A percentile compares a stretch with the other conserved stretches of the same genome.
These are phyloP conservation scores for Drosophila greeni DNA, from an alignment of 2,888 invertebrate genomes.

Conservation along the genomic window DNA sequence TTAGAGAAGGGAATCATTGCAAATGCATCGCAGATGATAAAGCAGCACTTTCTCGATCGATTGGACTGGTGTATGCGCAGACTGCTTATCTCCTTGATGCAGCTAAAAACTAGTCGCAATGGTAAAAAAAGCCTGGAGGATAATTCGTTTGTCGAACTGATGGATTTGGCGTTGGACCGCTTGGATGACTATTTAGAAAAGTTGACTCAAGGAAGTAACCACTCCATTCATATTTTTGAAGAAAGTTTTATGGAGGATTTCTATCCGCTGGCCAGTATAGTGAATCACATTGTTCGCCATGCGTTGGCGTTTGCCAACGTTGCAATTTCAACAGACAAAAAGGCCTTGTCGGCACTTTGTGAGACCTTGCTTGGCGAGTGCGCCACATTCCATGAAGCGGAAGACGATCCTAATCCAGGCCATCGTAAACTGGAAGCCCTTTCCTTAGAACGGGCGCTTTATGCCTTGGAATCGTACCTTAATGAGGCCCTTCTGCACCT, in stretches of 20 bases:
- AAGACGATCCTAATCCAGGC: constrained; percentile 54
- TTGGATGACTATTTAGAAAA: constrained; percentile 66
- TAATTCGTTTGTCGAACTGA: constrained; percentile 69
- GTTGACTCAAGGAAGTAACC: constrained; percentile 10
- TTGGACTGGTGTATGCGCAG: constrained; percentile 75
- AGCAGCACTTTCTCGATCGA: constrained; percentile 76
- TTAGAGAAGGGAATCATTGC: constrained; percentile 72
- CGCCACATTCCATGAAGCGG: constrained; percentile 70
- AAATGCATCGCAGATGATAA: constrained; percentile 56
- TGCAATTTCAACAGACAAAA: constrained; percentile 71
- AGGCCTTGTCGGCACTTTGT: constrained; percentile 72
- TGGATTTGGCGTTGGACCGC: constrained; percentile 71
- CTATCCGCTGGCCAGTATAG: constrained; percentile 61
- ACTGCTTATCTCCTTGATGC: constrained; percentile 51
- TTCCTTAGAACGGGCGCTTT: constrained; percentile 73
- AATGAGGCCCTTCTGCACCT: constrained; percentile 75
- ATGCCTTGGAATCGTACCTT: constrained; percentile 72
- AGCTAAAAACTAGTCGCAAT: constrained; percentile 19
- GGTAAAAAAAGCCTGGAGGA: constrained; percentile 52
- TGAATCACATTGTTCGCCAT: constrained; percentile 72
- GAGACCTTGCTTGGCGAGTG: constrained; percentile 74
- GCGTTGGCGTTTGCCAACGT: constrained; percentile 77
- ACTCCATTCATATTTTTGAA: neutral
- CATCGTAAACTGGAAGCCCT: constrained; percentile 74
- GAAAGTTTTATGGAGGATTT: constrained; percentile 33